Percentiles rank a stretch among this genome's conserved stretches.
Conservation (phyloP, 2,888 invertebrate species). For the Lithophane socia region DNA sequence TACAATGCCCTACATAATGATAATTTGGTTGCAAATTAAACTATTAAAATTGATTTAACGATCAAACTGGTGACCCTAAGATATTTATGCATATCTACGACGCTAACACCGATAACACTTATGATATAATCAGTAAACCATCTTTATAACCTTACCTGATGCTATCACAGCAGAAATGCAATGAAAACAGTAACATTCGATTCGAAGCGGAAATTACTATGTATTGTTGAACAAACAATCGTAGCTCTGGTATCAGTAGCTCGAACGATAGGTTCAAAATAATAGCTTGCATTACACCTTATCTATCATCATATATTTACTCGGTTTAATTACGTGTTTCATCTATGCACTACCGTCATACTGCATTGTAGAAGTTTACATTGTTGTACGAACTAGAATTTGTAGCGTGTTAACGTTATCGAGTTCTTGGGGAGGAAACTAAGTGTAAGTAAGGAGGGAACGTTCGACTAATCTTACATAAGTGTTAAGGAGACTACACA, state of each 20-base stretch:
- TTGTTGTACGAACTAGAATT: slow-evolving; percentile 30
- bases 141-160: slow-evolving; percentile 8
- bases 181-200: slow-evolving; percentile 56
- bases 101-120: not conserved
- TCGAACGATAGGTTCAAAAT: slow-evolving; percentile 55
- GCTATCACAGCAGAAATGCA: slow-evolving; percentile 24
- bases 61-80: not conserved
- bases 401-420: slow-evolving; percentile 28
- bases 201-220: slow-evolving; percentile 72
- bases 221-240: slow-evolving; percentile 70
- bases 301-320: slow-evolving; percentile 34
- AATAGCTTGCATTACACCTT: slow-evolving; percentile 26
- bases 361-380: slow-evolving; percentile 15
- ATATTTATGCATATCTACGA: not conserved
- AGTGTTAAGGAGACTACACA: slow-evolving; percentile 16
- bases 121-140: not conserved
- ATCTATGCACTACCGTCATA: slow-evolving; percentile 20
- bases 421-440: slow-evolving; percentile 30
- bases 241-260: slow-evolving; percentile 53
- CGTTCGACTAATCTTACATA: slow-evolving; percentile 24
- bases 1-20: not conserved
- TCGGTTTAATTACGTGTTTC: slow-evolving; percentile 27
- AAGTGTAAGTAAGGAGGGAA: not conserved
- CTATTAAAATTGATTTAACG: not conserved
- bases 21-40: not conserved